These are phyloP conservation scores for Mastomys natalensis DNA, from an alignment of 2,113 vertebrate species.

Conservation along the genomic window DNA sequence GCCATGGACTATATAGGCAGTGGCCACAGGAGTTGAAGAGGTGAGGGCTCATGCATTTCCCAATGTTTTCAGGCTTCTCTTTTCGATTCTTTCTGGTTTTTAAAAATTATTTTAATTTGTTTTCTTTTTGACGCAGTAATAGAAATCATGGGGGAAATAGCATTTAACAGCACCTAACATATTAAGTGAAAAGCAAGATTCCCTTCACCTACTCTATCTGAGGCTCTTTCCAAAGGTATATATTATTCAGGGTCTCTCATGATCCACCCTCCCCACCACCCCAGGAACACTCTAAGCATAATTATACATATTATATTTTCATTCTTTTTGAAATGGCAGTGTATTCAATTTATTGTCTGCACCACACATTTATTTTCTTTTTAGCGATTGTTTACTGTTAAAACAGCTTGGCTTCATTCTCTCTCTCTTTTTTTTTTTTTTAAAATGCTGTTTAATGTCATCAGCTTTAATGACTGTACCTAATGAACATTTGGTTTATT, in stretches of 20 bases:
- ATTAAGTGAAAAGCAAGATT: neutral
- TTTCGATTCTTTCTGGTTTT: neutral
- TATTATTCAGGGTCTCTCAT: neutral
- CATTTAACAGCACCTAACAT: neutral
- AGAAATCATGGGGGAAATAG: neutral
- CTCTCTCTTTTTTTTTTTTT: neutral
- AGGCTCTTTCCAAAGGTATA: neutral
- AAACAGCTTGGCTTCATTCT: neutral
- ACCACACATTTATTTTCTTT: neutral
- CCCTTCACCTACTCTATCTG: neutral
- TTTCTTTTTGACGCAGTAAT: neutral
- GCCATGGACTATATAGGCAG: neutral
- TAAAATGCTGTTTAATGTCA: neutral
- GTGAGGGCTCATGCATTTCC: neutral
- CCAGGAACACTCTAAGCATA: neutral
- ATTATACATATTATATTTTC: neutral
- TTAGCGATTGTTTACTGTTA: conserved; percentile 27
- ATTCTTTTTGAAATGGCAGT: neutral
- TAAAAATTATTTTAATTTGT: neutral
- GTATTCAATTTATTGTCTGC: neutral
- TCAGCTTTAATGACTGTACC: neutral
- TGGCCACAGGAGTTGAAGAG: neutral
- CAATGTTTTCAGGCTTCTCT: neutral
- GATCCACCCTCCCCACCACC: neutral
- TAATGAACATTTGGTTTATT: conserved; percentile 21